These are phyloP conservation scores for Pangasius mekongensis DNA, from an alignment of 2,797 vertebrate genomes.

Conservation along the genomic window DNA sequence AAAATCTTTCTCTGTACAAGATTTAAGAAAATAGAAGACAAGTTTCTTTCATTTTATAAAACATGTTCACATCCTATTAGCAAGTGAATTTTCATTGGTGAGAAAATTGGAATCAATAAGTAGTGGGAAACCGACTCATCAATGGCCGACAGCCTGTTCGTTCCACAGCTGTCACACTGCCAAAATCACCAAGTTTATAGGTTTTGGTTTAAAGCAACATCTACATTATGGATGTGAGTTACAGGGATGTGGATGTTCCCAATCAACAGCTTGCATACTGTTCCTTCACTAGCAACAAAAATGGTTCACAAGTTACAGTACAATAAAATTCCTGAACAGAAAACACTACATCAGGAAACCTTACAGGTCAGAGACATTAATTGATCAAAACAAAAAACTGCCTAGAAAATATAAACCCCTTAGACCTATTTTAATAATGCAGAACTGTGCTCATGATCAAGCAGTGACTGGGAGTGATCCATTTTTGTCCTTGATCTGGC, in stretches of 20 bases:
- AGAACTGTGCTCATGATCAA: slow-evolving; percentile 3
- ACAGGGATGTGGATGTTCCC: background rate
- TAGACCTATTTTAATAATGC: slow-evolving; percentile 18
- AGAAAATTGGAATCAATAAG: slow-evolving; percentile 14
- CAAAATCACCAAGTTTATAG: slow-evolving; percentile 6
- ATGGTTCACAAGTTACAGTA: slow-evolving; percentile 31
- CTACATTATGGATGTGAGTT: background rate
- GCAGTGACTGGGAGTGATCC: background rate
- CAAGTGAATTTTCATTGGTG: slow-evolving; percentile 27
- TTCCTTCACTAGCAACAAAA: slow-evolving; percentile 24
- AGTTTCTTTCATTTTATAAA: slow-evolving; percentile 45
- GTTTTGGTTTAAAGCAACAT: slow-evolving; percentile 29
- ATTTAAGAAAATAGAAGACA: slow-evolving; percentile 60
- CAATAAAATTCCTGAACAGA: slow-evolving; percentile 7
- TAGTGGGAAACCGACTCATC: background rate
- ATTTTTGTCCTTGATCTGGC: slow-evolving; percentile 8
- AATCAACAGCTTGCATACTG: slow-evolving; percentile 6
- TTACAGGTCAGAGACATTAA: slow-evolving; percentile 20
- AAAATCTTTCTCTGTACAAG: slow-evolving; percentile 72
- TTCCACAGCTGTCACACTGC: slow-evolving; percentile 6
- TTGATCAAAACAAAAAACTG: background rate
- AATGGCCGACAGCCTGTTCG: background rate
- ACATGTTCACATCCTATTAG: slow-evolving; percentile 36
- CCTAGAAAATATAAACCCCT: background rate
- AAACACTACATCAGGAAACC: slow-evolving; percentile 20